Evolutionary conservation across 1,140 invertebrate genomes (phyloP).

Genomic region (Melanaphis sacchari): DNA sequence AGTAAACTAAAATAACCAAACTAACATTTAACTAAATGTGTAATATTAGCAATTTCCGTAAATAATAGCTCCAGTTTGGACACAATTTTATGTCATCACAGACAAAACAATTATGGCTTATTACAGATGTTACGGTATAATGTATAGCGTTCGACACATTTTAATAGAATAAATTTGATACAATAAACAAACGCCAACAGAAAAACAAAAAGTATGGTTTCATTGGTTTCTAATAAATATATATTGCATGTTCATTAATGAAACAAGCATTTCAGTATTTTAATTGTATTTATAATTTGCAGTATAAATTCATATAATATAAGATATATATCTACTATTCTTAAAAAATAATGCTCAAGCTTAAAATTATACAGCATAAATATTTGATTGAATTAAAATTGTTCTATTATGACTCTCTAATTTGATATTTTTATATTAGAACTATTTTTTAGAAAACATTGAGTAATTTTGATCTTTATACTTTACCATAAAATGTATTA

Average conservation of each 20-base stretch:
- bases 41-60: neutral
- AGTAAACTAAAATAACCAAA: too few species aligned
- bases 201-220: neutral
- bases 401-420: neutral
- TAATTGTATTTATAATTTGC: neutral
- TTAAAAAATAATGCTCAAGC: neutral
- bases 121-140: neutral
- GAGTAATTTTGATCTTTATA: slow-evolving; percentile 15
- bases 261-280: slow-evolving; percentile 12
- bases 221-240: slow-evolving; percentile 9
- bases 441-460: neutral
- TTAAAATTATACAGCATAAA: neutral
- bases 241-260: neutral
- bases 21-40: neutral
- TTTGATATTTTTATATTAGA: neutral
- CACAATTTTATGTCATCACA: neutral
- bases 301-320: neutral
- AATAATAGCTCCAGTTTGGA: neutral
- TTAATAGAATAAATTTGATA: neutral
- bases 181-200: neutral
- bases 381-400: neutral
- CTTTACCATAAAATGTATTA: neutral
- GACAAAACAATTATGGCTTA: neutral
- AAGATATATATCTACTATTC: neutral
- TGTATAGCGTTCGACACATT: neutral